Conservation (phyloP, 2,888 invertebrate genomes). For the Slavum lentiscoides region DNA sequence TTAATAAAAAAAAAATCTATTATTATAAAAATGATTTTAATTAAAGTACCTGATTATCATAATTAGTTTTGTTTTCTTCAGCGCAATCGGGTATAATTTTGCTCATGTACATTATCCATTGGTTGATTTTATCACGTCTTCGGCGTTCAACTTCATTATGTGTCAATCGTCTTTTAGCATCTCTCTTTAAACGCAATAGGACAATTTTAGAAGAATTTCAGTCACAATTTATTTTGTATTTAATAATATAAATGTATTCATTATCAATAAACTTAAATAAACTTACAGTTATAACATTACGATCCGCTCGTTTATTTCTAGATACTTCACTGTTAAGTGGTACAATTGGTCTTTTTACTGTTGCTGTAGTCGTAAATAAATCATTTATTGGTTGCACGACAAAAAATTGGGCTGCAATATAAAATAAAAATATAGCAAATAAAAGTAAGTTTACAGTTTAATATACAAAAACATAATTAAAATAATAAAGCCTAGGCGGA, state of each 20-base stretch:
- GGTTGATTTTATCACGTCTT: constrained; percentile 93
- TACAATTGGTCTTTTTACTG: constrained; percentile 37
- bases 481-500: too few species aligned
- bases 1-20: background rate
- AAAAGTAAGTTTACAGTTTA: too few species aligned
- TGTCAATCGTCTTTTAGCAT: constrained; percentile 86
- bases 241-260: background rate
- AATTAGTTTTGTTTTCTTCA: constrained; percentile 59
- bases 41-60: constrained; percentile 59
- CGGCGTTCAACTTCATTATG: constrained; percentile 95
- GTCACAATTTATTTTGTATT: background rate
- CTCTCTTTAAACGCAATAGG: constrained; percentile 66
- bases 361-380: constrained; percentile 46
- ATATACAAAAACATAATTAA: too few species aligned
- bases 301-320: constrained; percentile 30
- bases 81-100: constrained; percentile 78
- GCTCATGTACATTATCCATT: constrained; percentile 91
- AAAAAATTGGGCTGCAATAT: constrained; percentile 43
- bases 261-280: constrained; percentile 42
- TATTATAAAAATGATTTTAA: background rate
- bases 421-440: background rate
- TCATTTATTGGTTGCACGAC: constrained; percentile 49
- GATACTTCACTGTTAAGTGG: constrained; percentile 43
- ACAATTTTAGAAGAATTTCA: background rate
- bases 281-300: constrained; percentile 43